phyloP scores from a whole-genome alignment of 2,113 vertebrate genomes.

The Redunca redunca region DNA sequence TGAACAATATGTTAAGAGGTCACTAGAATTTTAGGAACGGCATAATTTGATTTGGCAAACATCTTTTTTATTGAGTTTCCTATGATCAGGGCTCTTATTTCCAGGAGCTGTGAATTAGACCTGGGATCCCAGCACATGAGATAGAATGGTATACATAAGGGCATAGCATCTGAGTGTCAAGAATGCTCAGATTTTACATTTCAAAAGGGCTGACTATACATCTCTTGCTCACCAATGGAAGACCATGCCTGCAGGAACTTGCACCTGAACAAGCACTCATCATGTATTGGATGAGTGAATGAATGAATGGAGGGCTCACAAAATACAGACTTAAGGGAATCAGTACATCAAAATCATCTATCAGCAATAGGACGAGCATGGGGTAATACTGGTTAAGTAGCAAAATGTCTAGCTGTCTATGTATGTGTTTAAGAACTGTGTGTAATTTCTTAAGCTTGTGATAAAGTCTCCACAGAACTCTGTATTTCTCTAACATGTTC shows the following conservation, averaged over 20 bases:
- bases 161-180: rapidly evolving
- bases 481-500: background rate
- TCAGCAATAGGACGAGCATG: rapidly evolving
- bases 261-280: background rate
- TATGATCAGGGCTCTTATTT: background rate
- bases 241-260: background rate
- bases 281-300: background rate
- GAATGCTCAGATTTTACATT: background rate
- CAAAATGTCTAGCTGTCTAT: background rate
- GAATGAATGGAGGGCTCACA: background rate
- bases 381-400: background rate
- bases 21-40: background rate
- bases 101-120: background rate
- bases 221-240: background rate
- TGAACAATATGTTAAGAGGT: background rate
- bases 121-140: background rate
- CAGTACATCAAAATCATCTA: background rate
- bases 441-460: background rate
- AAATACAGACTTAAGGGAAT: background rate
- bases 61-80: background rate
- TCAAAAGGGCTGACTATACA: rapidly evolving
- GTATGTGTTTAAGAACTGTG: background rate
- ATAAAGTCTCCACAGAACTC: background rate
- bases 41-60: background rate
- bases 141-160: background rate